Base-by-base conservation (phyloP, 2,888 invertebrate species). In the Criorhina ranunculi region DNA sequence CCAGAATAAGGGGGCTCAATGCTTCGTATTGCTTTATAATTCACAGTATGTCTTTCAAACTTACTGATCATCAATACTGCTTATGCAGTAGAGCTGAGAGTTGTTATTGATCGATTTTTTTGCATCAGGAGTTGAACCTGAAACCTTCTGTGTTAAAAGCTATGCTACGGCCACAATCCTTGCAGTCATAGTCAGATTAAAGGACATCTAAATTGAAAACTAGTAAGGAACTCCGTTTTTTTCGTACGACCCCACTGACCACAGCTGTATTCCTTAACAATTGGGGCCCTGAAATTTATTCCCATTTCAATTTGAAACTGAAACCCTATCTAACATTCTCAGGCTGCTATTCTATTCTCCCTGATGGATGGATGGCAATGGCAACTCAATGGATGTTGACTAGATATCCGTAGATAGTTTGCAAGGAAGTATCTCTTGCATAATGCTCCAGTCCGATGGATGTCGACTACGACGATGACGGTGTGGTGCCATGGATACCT, bases 351-450 rank as follows among this genome's bases (percentile, higher is more conserved):
- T 85, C 69, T 69, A 37, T 69, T 79, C 70, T 53, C 35, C 59
- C 49, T 80, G 75, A 75, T 29, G 55, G 12, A 15, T 59, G 49
- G 12, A 70, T 66, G 72, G 24, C n/a, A 70, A 51, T 72, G 31
- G 15, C 40, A 31, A 55, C 15, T 42, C 40, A 79, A 85, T 85
- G 51, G 55, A 8, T 57, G 37, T 11, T 46, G 46, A 53, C 29
- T 49, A n/a, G 24, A 44, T 17, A 12, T 24, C 31, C 33, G 15
- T 62, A 46, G 19, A 60, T 51, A 55, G 37, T 15, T 15, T 51
- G 49, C 19, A 64, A 70, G 82, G 72, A 78, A 83, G 66, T 79
- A 60, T 72, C 57, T 70, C 70, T 85, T 85, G 75, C 85, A 80
- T 80, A 85, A 85, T 69, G 44, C 59, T 59, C 24, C 60, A 53